Evolutionary conservation across 2,888 invertebrate genomes (phyloP).

Genomic region (Nemoura dubitans): DNA sequence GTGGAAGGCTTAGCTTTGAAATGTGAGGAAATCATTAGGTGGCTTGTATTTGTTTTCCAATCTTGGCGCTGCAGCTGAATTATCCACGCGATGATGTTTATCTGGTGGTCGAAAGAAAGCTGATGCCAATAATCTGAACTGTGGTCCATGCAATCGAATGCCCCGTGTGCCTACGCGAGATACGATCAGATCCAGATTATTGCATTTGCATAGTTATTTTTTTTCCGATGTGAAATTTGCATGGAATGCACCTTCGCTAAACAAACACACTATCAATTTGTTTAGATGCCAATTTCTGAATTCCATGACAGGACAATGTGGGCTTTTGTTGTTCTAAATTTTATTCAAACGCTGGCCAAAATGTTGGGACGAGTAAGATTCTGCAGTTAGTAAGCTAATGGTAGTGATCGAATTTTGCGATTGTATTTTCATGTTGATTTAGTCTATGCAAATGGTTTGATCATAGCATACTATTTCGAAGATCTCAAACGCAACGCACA

Average conservation of each 20-base stretch:
- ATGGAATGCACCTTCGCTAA: neutral
- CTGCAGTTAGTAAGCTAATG: neutral
- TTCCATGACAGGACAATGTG: neutral
- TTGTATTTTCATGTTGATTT: neutral
- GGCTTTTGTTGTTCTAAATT: neutral
- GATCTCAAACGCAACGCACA: neutral
- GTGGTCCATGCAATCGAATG: neutral
- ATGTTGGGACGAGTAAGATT: neutral
- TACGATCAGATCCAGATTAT: neutral
- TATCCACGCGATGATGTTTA: neutral
- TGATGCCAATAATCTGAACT: neutral
- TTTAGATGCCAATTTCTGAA: neutral
- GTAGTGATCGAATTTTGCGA: constrained; percentile 2
- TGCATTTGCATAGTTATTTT: neutral
- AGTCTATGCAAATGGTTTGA: neutral
- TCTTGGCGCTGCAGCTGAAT: neutral
- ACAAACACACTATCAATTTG: neutral
- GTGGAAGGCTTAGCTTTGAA: neutral
- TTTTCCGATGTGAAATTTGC: neutral
- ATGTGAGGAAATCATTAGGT: neutral
- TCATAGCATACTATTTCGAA: neutral
- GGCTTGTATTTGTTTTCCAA: neutral
- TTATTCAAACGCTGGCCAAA: neutral
- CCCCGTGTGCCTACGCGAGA: neutral
- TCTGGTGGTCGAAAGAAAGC: neutral